phyloP scores from a whole-genome alignment of 2,797 vertebrate genomes.

The Mastacembelus armatus region DNA sequence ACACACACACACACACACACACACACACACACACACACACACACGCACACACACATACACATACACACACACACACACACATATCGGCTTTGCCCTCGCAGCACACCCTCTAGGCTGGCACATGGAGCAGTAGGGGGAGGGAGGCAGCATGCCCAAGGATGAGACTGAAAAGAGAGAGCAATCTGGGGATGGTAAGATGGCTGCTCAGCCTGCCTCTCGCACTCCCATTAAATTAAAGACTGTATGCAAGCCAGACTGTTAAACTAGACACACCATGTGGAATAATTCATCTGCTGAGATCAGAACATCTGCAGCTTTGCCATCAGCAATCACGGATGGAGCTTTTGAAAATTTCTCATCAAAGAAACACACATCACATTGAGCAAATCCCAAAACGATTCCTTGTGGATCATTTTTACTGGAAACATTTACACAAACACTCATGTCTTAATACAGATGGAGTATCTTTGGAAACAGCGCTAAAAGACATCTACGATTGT shows the following conservation, averaged over 20 bases:
- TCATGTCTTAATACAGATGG: conserved; percentile 15
- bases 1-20: conserved; percentile 22
- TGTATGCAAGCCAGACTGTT: conserved; percentile 16
- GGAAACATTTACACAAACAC: conserved; percentile 31
- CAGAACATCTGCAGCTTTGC: conserved; percentile 46
- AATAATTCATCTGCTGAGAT: conserved; percentile 54
- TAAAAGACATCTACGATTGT: conserved; percentile 9
- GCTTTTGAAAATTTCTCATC: conserved; percentile 32
- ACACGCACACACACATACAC: conserved; percentile 5
- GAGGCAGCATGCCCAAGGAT: conserved; percentile 67
- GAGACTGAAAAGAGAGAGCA: conserved; percentile 62
- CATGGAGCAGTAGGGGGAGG: conserved; percentile 73
- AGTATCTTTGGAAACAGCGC: conserved; percentile 27
- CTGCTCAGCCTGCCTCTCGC: conserved; percentile 49
- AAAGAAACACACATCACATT: conserved; percentile 25
- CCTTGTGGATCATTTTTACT: conserved; percentile 18
- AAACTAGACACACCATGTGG: conserved; percentile 21
- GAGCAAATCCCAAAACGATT: conserved; percentile 41
- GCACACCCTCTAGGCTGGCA: conserved; percentile 78
- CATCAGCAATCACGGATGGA: conserved; percentile 26
- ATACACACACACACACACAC: conserved; percentile 36
- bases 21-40: conserved; percentile 24
- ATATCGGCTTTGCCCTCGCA: conserved; percentile 64
- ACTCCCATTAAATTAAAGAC: conserved; percentile 29
- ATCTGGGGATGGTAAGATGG: conserved; percentile 69